Evolutionary conservation across 2,888 invertebrate genomes (phyloP).

Genomic region (Pterostichus madidus): DNA sequence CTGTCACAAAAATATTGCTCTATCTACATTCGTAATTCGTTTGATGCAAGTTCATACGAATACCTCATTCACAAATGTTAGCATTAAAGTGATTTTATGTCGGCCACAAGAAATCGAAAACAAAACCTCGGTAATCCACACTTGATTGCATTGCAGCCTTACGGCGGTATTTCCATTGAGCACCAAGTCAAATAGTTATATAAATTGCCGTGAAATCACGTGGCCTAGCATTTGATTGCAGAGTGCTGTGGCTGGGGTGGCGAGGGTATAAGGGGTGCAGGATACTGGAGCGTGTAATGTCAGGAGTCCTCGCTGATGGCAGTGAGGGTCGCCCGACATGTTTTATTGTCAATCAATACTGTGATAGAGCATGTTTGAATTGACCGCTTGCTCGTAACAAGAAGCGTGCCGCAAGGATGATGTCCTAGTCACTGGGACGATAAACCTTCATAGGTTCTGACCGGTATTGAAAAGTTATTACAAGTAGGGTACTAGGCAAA

Average conservation of each 20-base stretch:
- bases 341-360: constrained; percentile 65
- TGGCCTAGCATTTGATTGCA: constrained; percentile 13
- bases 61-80: background rate
- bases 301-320: constrained; percentile 40
- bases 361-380: constrained; percentile 50
- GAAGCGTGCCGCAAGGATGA: background rate
- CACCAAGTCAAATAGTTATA: constrained; percentile 26
- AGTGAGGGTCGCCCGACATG: constrained; percentile 37
- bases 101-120: too few relatives aligned
- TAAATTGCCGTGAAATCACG: constrained; percentile 41
- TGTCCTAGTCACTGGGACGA: background rate
- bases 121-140: too few relatives aligned
- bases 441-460: too few relatives aligned
- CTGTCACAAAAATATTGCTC: too few relatives aligned
- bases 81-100: background rate
- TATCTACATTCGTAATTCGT: too few relatives aligned
- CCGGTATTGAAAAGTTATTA: background rate
- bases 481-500: too few relatives aligned
- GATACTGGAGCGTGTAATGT: constrained; percentile 62
- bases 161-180: too few relatives aligned
- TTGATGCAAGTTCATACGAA: too few relatives aligned
- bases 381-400: constrained; percentile 18
- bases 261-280: background rate
- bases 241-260: background rate
- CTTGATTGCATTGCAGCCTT: too few relatives aligned